Evolutionary conservation across 2,888 invertebrate species (phyloP), one percentile per base, ranked within the genome.

Genomic region (Dolichomitus sp.): DNA sequence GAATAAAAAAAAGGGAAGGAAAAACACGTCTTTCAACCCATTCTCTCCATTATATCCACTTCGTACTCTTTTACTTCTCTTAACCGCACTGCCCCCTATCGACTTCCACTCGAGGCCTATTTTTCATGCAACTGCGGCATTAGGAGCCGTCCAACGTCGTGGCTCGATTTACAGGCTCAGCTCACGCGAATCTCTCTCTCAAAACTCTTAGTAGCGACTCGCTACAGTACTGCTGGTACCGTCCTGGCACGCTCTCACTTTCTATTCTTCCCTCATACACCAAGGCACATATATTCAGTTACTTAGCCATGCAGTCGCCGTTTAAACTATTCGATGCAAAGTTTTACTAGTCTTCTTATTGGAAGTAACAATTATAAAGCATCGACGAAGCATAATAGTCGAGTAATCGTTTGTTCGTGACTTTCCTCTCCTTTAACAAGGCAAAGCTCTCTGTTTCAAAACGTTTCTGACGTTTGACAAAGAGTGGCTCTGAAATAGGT

Each of bases 121-220:
- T 78, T 80, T 81, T 80, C 78, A 83, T 85, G 72, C 72, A 79
- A 78, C 80, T 78, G 57, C 75, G 72, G 82, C 66, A 84, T 84
- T 80, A 83, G 61, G 54, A 69, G 66, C 50, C 76, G 66, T 73
- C 40, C 74, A 66, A 78, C 83, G 77, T 80, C 72, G 42, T 30
- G 57, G 75, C 83, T 75, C 84, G 87, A 83, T 87, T 84, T 85
- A 80, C 74, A 81, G 76, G 59, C 65, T 75, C 61, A 40, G 54
- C 66, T 72, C 86, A 87, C 85, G 85, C 81, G 81, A 86, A 83
- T 85, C 50, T 73, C 30, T 45, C 74, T 40, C 61, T 42, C 42
- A 19, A 27, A 23, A n/a, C 23, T 42, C 30, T 12, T n/a, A 19
- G 37, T 63, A 0, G 37, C 48, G 27, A 37, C 17, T 19, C 19